Base-by-base conservation (phyloP, 2,113 vertebrate genomes). In the Heterochromis multidens region DNA sequence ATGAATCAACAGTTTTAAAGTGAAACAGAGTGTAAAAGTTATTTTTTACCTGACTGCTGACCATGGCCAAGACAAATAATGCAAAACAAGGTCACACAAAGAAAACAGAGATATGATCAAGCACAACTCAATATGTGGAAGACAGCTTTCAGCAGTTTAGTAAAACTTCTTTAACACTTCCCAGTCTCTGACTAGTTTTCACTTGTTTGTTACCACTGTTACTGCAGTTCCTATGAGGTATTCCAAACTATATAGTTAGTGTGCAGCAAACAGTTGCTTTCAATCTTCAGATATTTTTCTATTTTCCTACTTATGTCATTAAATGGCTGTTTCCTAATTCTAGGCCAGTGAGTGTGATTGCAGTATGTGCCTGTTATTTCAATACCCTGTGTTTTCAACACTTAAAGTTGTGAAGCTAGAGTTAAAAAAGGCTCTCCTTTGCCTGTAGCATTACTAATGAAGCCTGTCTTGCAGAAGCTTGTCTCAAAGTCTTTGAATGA, bases 31-130 rank as follows among this genome's bases (percentile, higher is more conserved):
- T 83, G 52, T 52, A 7, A 54, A 83, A 52, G 35, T 43, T 11
- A 37, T n/a, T 4, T 25, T n/a, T 31, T 13, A 33, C 17, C 52
- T 5, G 6, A 11, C 52, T 21, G 25, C 8, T 27, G 11, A 61
- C 27, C 4, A 25, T 3, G 57, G 57, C 78, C 74, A 86, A 83
- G 56, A 4, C 56, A 88, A 86, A 89, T 43, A 84, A 81, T 17
- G 40, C 49, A 80, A 14, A 49, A 17, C 70, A 77, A 70, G 40
- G 86, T 82, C 77, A 54, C 59, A 80, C 12, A 80, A 72, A 37
- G 49, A 62, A n/a, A 58, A 80, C 81, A 10, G 33, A 16, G 21
- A 10, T 4, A 29, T 65, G 46, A 81, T 29, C 33, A 80, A 83
- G 67, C 1, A 79, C 4, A 54, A n/a, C 16, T 17, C 5, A 9